These are phyloP conservation scores for Sparidentex hasta DNA, from an alignment of 2,797 vertebrate genomes.

Conservation along the genomic window DNA sequence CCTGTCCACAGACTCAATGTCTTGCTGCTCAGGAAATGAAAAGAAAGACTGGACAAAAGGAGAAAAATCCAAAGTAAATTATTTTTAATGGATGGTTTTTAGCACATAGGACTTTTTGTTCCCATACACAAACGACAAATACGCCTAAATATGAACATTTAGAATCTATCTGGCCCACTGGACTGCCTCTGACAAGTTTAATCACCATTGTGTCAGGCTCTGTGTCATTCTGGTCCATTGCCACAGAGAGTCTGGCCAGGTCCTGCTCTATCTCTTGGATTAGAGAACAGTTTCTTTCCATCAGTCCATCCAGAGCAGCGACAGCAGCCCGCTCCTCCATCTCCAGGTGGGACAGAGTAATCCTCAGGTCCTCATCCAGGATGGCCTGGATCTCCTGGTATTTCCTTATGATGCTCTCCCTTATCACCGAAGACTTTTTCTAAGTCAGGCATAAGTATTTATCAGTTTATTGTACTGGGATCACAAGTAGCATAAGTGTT, in stretches of 20 bases:
- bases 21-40: conserved; percentile 56
- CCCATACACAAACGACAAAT: neutral
- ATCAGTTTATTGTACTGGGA: conserved; percentile 15
- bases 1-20: conserved; percentile 72
- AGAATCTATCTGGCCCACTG: neutral
- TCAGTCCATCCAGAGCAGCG: conserved; percentile 76
- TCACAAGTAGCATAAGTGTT: neutral
- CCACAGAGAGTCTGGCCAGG: conserved; percentile 72
- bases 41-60: conserved; percentile 56
- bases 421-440: conserved; percentile 81
- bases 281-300: conserved; percentile 83
- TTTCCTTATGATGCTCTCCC: conserved; percentile 78
- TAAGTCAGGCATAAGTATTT: conserved; percentile 59
- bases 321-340: conserved; percentile 83
- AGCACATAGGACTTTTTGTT: neutral
- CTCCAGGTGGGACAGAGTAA: conserved; percentile 84
- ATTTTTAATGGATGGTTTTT: neutral
- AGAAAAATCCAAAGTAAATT: conserved; percentile 4
- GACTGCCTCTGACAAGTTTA: neutral
- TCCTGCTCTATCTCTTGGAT: conserved; percentile 85
- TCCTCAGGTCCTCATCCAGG: conserved; percentile 83
- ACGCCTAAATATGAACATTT: neutral
- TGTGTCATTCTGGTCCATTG: conserved; percentile 53
- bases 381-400: conserved; percentile 84
- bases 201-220: conserved; percentile 67